Conservation (phyloP, 2,797 vertebrate species). For the Amblyopsis hoosieri region DNA sequence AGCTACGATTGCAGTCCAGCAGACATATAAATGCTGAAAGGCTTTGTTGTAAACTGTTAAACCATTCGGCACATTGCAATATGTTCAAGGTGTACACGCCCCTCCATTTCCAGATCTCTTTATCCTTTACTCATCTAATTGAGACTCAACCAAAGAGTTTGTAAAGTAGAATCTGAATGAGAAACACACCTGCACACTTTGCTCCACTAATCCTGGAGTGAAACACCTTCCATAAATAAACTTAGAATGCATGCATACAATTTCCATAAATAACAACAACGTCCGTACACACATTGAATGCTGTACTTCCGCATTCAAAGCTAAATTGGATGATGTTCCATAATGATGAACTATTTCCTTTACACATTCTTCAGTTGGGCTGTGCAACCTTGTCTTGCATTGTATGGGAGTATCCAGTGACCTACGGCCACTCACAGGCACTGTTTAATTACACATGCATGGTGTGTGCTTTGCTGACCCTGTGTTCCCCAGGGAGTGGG, state of each 20-base stretch:
- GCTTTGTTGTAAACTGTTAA: not conserved
- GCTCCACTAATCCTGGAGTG: too few relatives aligned
- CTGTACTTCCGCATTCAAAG: too few relatives aligned
- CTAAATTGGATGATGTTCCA: too few relatives aligned
- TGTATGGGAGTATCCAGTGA: constrained; percentile 41
- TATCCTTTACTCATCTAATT: too few relatives aligned
- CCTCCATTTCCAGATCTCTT: not conserved
- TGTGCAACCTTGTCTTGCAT: constrained; percentile 2
- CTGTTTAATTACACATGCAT: constrained; percentile 57
- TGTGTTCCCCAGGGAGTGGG: constrained; percentile 41
- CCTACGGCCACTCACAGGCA: constrained; percentile 47
- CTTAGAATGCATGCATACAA: too few relatives aligned
- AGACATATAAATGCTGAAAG: constrained; percentile 4
- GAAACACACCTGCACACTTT: not conserved
- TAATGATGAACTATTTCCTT: constrained; percentile 8
- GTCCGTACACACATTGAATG: too few relatives aligned
- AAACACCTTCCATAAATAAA: too few relatives aligned
- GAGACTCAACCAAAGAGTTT: too few relatives aligned
- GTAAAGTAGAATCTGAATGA: not conserved
- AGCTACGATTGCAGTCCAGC: not conserved
- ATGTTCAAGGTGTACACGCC: not conserved
- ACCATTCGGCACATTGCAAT: not conserved
- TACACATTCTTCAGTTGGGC: constrained; percentile 1
- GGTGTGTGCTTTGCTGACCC: constrained; percentile 51
- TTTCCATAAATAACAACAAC: too few relatives aligned